Evolutionary conservation across 2,113 vertebrate genomes (phyloP).

Genomic region (Nicator chloris): DNA sequence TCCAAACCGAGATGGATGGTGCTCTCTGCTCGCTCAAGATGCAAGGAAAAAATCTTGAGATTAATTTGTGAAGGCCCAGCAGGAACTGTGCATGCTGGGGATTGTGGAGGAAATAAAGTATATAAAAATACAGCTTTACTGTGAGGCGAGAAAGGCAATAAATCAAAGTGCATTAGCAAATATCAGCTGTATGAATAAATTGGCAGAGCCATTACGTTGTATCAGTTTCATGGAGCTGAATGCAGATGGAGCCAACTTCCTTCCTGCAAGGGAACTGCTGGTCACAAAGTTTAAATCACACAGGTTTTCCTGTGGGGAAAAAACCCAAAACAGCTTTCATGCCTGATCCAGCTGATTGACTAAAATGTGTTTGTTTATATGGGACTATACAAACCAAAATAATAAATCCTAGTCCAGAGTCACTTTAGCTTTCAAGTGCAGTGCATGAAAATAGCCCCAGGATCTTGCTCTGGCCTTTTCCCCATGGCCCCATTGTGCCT

Average conservation of each 20-base stretch:
- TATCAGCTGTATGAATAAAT: constrained; percentile 28
- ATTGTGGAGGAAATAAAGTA: constrained; percentile 16
- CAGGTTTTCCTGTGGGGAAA: neutral
- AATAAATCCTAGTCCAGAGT: neutral
- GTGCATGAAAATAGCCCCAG: neutral
- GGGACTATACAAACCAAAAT: neutral
- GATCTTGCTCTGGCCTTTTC: neutral
- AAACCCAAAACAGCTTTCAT: neutral
- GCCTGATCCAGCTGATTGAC: neutral
- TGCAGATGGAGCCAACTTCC: neutral
- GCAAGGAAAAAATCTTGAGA: neutral
- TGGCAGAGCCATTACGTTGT: neutral
- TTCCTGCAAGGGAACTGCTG: neutral
- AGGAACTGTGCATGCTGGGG: constrained; percentile 6
- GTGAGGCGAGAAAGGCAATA: neutral
- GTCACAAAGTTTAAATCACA: neutral
- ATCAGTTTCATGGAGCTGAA: neutral
- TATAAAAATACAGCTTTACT: neutral
- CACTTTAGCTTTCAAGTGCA: neutral
- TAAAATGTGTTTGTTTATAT: neutral
- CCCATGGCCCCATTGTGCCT: fast-evolving
- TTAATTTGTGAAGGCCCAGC: constrained; percentile 41
- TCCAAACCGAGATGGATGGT: constrained; percentile 8
- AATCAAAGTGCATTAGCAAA: constrained; percentile 37
- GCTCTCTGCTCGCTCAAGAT: neutral